Percentiles rank a stretch among this genome's conserved stretches.
Evolutionary conservation across 2,113 vertebrate genomes (phyloP).

Genomic region (Lipophrys pholis): DNA sequence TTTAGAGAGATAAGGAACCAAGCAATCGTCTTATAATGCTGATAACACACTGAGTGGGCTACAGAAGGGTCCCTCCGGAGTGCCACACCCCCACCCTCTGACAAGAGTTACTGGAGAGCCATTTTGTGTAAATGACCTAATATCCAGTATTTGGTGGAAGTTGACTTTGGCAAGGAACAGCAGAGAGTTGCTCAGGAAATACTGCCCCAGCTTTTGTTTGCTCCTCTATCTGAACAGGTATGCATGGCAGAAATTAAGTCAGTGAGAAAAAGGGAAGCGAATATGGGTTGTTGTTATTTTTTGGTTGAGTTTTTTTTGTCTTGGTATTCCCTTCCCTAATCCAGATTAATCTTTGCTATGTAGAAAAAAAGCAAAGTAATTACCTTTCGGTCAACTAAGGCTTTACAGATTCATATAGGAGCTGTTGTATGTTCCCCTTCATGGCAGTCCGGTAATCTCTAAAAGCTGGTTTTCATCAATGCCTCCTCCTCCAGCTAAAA

Average conservation of each 20-base stretch:
- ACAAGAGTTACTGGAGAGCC: conserved; percentile 56
- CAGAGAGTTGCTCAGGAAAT: conserved; percentile 54
- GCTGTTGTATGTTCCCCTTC: conserved; percentile 31
- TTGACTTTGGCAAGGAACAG: conserved; percentile 75
- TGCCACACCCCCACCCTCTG: conserved; percentile 48
- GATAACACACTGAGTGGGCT: conserved; percentile 69
- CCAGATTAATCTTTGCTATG: conserved; percentile 12
- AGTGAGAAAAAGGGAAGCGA: conserved; percentile 50
- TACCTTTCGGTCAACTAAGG: conserved; percentile 5
- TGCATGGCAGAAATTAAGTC: conserved; percentile 44
- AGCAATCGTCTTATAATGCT: conserved; percentile 60
- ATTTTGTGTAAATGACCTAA: conserved; percentile 66
- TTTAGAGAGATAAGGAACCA: conserved; percentile 80
- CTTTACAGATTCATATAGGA: conserved; percentile 2
- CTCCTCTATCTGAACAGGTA: conserved; percentile 25
- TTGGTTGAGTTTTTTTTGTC: conserved; percentile 20
- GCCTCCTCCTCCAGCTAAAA: conserved; percentile 30
- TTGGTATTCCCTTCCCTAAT: background rate
- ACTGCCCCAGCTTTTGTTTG: conserved; percentile 42
- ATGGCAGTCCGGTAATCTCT: conserved; percentile 25
- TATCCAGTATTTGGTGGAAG: conserved; percentile 71
- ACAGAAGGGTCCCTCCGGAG: conserved; percentile 54
- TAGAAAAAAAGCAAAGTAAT: background rate
- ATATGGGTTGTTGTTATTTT: too few species aligned
- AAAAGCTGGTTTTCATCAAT: conserved; percentile 20